Evolutionary conservation across 2,888 invertebrate genomes (phyloP).

Genomic region (Zhuqinia jingwanae): DNA sequence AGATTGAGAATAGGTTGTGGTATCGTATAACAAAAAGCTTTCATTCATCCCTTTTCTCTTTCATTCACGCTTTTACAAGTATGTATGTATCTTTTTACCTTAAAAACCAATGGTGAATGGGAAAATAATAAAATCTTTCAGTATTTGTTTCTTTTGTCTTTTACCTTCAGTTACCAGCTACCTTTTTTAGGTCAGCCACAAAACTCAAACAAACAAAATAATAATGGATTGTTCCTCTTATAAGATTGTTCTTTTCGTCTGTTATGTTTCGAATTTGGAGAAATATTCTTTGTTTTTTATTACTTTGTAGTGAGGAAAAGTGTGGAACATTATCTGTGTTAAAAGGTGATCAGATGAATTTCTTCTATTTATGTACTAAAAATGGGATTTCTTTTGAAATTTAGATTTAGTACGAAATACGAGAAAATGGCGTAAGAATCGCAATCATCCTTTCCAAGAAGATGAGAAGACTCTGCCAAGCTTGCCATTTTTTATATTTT

Average conservation of each 20-base stretch:
- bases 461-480: not conserved
- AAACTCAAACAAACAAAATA: too few relatives aligned
- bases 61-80: not conserved
- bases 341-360: too few relatives aligned
- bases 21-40: slow-evolving; percentile 6
- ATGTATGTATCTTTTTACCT: not conserved
- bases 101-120: not conserved
- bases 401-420: not conserved
- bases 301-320: not conserved
- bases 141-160: too few relatives aligned
- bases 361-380: too few relatives aligned
- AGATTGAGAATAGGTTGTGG: not conserved
- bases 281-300: not conserved
- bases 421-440: not conserved
- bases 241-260: too few relatives aligned
- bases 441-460: not conserved
- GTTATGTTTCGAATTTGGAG: too few relatives aligned
- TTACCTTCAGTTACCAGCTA: too few relatives aligned
- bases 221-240: too few relatives aligned
- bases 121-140: not conserved
- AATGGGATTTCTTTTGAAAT: too few relatives aligned
- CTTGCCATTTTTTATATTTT: slow-evolving; percentile 5
- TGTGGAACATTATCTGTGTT: not conserved
- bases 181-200: too few relatives aligned
- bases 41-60: not conserved